Conservation (phyloP, 2,113 vertebrate genomes). For the Muscicapa adusta region DNA sequence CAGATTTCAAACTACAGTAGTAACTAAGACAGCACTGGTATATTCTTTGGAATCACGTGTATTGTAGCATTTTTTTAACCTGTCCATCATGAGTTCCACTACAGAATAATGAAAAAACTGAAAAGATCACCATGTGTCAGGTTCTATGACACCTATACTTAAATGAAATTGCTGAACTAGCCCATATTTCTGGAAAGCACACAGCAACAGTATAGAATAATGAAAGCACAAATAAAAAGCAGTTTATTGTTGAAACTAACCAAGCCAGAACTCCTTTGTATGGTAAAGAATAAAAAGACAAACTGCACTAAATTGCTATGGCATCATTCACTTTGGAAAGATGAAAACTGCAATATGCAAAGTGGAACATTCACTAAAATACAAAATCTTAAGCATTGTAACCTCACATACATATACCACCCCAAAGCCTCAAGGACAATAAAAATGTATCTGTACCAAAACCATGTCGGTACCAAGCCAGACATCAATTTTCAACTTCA, state of each 20-base stretch:
- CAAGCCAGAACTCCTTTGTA: constrained; percentile 28
- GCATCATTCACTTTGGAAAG: background rate
- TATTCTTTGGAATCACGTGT: background rate
- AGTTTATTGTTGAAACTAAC: constrained; percentile 11
- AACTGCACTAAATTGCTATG: background rate
- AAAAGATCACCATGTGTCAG: constrained; percentile 44
- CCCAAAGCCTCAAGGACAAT: background rate
- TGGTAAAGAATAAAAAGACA: constrained; percentile 2
- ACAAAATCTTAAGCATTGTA: background rate
- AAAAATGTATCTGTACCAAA: background rate
- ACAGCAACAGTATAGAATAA: constrained; percentile 29
- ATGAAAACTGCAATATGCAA: background rate
- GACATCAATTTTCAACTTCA: background rate
- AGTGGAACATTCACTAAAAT: background rate
- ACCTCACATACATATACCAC: background rate
- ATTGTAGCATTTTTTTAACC: background rate
- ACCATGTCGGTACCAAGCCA: background rate
- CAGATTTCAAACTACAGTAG: background rate
- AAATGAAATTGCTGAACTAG: constrained; percentile 60
- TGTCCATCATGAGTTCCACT: constrained; percentile 31
- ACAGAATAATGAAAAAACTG: constrained; percentile 39
- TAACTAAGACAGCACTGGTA: background rate
- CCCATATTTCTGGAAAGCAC: constrained; percentile 62
- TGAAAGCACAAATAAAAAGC: constrained; percentile 48
- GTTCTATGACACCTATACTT: constrained; percentile 35